A percentile compares a stretch with the other conserved stretches of the same genome.
These are phyloP conservation scores for Oscheius sp. DNA, from an alignment of 1,140 invertebrate genomes.

Conservation along the genomic window DNA sequence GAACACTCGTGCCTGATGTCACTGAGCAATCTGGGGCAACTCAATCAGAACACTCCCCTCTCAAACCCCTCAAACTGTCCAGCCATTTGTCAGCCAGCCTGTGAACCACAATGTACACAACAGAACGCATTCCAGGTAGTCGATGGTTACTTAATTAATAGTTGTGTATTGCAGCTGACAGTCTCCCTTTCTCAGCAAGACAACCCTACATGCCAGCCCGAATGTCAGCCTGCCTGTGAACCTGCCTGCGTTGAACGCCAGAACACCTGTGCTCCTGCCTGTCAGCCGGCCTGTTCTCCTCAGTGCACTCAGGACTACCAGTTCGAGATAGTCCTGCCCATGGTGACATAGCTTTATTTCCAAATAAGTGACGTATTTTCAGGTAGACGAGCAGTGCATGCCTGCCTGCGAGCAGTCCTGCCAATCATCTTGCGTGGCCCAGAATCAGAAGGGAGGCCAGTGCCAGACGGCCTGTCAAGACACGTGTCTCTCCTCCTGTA, in stretches of 20 bases:
- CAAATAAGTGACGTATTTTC: neutral
- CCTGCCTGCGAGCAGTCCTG: slow-evolving; percentile 26
- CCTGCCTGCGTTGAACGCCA: slow-evolving; percentile 21
- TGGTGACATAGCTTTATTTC: neutral
- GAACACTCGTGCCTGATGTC: slow-evolving; percentile 3
- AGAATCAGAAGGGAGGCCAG: slow-evolving; percentile 14
- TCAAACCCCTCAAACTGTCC: slow-evolving; percentile 8
- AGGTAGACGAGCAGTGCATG: slow-evolving; percentile 29
- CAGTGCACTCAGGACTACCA: slow-evolving; percentile 27
- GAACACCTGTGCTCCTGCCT: slow-evolving; percentile 18
- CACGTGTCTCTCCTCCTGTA: slow-evolving; percentile 12
- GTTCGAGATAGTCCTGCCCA: slow-evolving; percentile 22
- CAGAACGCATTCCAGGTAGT: neutral
- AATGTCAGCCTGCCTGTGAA: slow-evolving; percentile 23
- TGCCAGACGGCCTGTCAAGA: slow-evolving; percentile 20
- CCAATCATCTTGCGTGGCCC: slow-evolving; percentile 17
- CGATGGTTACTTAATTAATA: no score
- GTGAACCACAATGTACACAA: slow-evolving; percentile 15
- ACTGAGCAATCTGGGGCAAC: neutral
- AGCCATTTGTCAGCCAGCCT: slow-evolving; percentile 20
- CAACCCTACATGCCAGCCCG: slow-evolving; percentile 11
- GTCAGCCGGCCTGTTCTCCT: slow-evolving; percentile 16
- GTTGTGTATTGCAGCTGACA: no score
- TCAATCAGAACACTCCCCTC: neutral
- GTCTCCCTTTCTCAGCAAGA: neutral